These are phyloP conservation scores for Telmatochromis sp. DNA, from an alignment of 2,113 vertebrate genomes.

Conservation along the genomic window DNA sequence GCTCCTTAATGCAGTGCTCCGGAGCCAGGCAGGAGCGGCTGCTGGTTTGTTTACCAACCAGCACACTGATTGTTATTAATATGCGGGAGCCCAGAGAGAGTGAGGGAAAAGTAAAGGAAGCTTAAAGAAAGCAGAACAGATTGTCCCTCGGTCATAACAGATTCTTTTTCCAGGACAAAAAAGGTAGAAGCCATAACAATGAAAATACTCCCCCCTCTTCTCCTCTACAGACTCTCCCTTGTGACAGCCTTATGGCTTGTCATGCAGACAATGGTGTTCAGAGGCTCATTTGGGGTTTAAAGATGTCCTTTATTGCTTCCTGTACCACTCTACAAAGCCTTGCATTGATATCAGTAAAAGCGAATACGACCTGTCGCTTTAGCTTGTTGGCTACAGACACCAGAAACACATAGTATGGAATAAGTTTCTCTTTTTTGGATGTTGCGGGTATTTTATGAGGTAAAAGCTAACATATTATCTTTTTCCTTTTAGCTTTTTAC, in stretches of 20 bases:
- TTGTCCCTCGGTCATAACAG: constrained; percentile 21
- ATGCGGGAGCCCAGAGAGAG: background rate
- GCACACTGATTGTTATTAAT: constrained; percentile 31
- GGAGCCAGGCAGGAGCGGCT: constrained; percentile 23
- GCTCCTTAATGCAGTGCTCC: constrained; percentile 58
- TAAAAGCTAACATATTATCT: background rate
- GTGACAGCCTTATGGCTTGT: background rate
- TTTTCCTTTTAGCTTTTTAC: background rate
- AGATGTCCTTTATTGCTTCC: background rate
- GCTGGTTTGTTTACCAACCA: constrained; percentile 42
- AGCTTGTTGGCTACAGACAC: background rate
- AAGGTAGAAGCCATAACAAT: constrained; percentile 1
- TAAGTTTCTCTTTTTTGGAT: background rate
- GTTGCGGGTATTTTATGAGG: background rate
- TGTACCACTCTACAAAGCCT: background rate
- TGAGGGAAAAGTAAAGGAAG: background rate
- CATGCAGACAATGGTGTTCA: background rate
- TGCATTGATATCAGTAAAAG: background rate
- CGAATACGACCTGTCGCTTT: background rate
- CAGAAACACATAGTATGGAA: background rate
- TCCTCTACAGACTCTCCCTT: background rate
- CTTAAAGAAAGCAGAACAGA: background rate
- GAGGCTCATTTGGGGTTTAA: background rate
- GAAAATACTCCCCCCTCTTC: background rate
- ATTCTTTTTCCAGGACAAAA: constrained; percentile 13